Evolutionary conservation across 2,888 invertebrate genomes (phyloP).

Genomic region (Leptura quadrifasciata): DNA sequence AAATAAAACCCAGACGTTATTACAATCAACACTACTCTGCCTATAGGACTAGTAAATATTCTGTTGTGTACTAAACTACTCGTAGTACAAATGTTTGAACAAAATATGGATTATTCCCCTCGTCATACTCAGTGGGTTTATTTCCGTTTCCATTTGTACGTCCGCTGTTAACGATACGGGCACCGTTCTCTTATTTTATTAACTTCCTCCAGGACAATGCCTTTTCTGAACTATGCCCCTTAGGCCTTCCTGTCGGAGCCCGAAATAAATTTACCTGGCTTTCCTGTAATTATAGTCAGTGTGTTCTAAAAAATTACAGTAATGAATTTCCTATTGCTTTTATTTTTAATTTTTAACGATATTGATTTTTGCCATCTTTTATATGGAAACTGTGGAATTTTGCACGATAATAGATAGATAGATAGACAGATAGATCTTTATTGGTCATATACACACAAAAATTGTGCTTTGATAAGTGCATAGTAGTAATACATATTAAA

Average conservation of each 20-base stretch:
- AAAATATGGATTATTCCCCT: conserved; percentile 24
- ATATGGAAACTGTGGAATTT: no score
- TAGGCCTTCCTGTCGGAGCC: neutral
- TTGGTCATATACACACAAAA: no score
- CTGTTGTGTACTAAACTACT: neutral
- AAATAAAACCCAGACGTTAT: no score
- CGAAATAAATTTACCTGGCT: neutral
- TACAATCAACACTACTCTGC: no score
- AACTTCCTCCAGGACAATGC: conserved; percentile 18
- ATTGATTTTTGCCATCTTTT: no score
- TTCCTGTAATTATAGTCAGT: neutral
- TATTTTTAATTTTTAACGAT: no score
- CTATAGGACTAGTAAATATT: neutral
- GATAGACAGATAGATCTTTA: no score
- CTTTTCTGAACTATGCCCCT: neutral
- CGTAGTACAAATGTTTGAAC: neutral
- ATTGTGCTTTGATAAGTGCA: no score
- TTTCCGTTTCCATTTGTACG: conserved; percentile 33
- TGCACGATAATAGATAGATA: no score
- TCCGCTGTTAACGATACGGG: conserved; percentile 17
- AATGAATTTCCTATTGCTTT: no score
- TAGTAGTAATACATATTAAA: no score
- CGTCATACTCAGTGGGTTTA: conserved; percentile 8
- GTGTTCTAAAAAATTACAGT: neutral
- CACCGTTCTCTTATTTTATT: conserved; percentile 22